Evolutionary conservation across 2,797 vertebrate genomes (phyloP).

Genomic region (Rhincodon typus): DNA sequence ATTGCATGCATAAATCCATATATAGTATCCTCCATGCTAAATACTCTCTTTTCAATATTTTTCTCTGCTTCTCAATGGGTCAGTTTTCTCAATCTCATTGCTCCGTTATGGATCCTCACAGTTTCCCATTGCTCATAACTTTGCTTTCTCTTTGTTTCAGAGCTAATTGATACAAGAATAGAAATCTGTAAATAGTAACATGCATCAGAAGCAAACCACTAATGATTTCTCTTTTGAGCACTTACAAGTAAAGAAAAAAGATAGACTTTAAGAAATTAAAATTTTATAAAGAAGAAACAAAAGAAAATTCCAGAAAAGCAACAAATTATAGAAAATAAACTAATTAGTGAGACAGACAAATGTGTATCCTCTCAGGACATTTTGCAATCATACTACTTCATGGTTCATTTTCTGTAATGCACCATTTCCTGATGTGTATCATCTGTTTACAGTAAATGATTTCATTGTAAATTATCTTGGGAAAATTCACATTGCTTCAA

Average conservation of each 20-base stretch:
- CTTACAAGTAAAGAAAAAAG: neutral
- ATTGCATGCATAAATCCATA: neutral
- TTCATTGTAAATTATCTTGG: neutral
- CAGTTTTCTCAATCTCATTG: neutral
- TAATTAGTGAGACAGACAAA: neutral
- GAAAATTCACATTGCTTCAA: neutral
- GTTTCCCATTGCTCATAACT: neutral
- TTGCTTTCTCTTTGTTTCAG: neutral
- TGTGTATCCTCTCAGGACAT: neutral
- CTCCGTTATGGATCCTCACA: neutral
- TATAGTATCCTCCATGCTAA: neutral
- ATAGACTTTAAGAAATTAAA: neutral
- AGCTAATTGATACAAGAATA: neutral
- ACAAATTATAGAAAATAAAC: neutral
- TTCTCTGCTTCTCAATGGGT: neutral
- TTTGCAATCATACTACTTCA: neutral
- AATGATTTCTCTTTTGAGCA: neutral
- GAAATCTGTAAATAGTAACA: neutral
- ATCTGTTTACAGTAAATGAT: neutral
- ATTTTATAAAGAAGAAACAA: neutral
- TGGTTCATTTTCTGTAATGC: neutral
- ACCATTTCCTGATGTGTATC: neutral
- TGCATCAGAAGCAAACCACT: neutral
- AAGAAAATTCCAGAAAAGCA: neutral
- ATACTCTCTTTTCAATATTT: neutral